phyloP scores from a whole-genome alignment of 2,888 invertebrate genomes.

The Dryocosmus kuriphilus region DNA sequence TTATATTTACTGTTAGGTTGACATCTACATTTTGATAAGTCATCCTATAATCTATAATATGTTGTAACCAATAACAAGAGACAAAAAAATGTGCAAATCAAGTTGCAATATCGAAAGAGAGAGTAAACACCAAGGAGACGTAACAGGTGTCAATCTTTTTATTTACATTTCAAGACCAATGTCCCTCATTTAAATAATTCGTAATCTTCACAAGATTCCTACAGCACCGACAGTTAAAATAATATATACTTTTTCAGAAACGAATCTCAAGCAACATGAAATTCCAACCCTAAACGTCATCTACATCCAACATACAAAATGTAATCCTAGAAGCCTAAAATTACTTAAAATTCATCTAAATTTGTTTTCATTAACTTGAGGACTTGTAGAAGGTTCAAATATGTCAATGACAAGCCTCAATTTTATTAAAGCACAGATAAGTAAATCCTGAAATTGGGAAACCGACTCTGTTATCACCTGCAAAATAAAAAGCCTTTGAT shows the following conservation, averaged over 20 bases:
- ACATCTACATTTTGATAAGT: not conserved
- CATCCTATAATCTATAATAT: not conserved
- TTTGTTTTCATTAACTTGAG: not conserved
- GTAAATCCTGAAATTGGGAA: not conserved
- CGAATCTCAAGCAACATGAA: not conserved
- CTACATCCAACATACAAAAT: not conserved
- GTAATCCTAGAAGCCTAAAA: not conserved
- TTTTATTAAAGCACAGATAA: not conserved
- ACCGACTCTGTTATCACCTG: not conserved
- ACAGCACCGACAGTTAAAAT: not conserved
- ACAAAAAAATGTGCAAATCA: not conserved
- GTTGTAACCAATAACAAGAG: not conserved
- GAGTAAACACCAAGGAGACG: slow-evolving; percentile 5
- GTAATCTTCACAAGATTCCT: slow-evolving; percentile 6
- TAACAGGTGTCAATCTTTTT: slow-evolving; percentile 38
- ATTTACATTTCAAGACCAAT: slow-evolving; percentile 34
- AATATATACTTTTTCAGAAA: not conserved
- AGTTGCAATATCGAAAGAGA: not conserved
- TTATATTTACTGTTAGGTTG: too few relatives aligned
- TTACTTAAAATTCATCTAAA: not conserved
- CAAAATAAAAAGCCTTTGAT: not conserved
- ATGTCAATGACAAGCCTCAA: not conserved
- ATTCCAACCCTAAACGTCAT: not conserved
- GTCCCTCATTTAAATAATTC: slow-evolving; percentile 11
- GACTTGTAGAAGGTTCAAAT: not conserved